Evolutionary conservation across 2,113 vertebrate genomes (phyloP), one percentile per base, ranked within the genome.

Genomic region (Mobula birostris): DNA sequence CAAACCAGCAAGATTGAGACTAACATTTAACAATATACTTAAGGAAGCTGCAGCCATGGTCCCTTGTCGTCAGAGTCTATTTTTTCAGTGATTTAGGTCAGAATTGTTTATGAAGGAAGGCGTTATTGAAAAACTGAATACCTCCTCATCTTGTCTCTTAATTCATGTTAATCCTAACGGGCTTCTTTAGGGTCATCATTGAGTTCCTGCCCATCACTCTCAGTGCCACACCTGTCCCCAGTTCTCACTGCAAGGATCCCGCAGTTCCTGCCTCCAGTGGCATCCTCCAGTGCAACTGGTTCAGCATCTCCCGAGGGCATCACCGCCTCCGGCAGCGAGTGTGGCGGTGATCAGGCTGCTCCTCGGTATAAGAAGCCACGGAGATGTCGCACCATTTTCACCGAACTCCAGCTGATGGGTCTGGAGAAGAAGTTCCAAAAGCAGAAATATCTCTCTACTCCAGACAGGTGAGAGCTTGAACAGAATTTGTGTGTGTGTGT

Each of bases 341-440:
- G 98, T 0, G 98, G 99, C 91, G 96, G 98, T 0, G 99, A 99
- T 95, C 98, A 97, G 96, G 95, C 97, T 68, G 79, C 95, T 0
- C 96, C 97, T 0, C 96, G 98, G 29, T 96, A 97, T 2, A 99
- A 99, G 96, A 99, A 99, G 95, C 98, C 98, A 0, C 98, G 99
- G 0, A 97, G 99, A 77, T 99, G 99, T 19, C 97, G 99, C 76
- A 99, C 99, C 96, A 99, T 99, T 96, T 99, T 99, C 97, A 99
- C 99, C 0, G 99, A 99, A 96, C 96, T 99, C 94, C 99, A 99
- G 97, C 98, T 99, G 87, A 98, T 99, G 98, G 99, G 99, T 82
- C 96, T 99, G 95, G 99, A 99, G 97, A 99, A 99, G 96, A 99
- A 99, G 95, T 99, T 99, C 95, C 98, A 99, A 97, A 99, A 99